Base-by-base conservation (phyloP, 2,888 invertebrate genomes). In the Punctoribates punctum region DNA sequence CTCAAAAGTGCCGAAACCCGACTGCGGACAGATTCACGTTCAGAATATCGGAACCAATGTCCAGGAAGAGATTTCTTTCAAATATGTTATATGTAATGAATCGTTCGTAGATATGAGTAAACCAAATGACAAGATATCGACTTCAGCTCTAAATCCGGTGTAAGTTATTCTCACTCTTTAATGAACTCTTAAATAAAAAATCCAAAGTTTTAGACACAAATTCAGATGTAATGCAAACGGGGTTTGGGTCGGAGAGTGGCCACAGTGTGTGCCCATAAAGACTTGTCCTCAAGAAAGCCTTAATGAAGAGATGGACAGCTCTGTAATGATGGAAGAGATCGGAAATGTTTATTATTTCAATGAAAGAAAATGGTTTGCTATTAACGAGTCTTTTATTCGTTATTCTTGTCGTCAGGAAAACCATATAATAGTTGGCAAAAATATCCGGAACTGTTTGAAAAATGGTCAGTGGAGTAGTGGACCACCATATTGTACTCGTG, bases 321-420 rank as follows among this genome's bases (percentile, higher is more conserved):
- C 67, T 17, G 67, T 75, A 11, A 9, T 34, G 8, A 34, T 75
- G n/a, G 75, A 75, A 54, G 67, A 75, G 27, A 75, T 75, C 20
- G 75, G 75, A n/a, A 75, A 75, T 67, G 67, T 67, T n/a, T 75
- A 75, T 25, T 75, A 67, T 27, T 8, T 70, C 1, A 75, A 75
- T 34, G 34, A 70, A 13, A 67, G 25, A 6, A 34, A 75, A 23
- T 75, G 75, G 75, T 48, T n/a, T 9, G 75, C 75, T 1, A 67
- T 75, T 6, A 67, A 70, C 20, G 34, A 65, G 0, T 67, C n/a
- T 17, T 75, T 65, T 65, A 38, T 75, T 17, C 65, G 67, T 15
- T 75, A 75, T 70, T 15, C 46, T 27, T 75, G 75, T 70, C 1
- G 34, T 17, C 27, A 46, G n/a, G 25, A 46, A 1, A 48, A 75